Evolutionary conservation across 1,140 invertebrate genomes (phyloP).

Genomic region (Chrysoperla carnea): DNA sequence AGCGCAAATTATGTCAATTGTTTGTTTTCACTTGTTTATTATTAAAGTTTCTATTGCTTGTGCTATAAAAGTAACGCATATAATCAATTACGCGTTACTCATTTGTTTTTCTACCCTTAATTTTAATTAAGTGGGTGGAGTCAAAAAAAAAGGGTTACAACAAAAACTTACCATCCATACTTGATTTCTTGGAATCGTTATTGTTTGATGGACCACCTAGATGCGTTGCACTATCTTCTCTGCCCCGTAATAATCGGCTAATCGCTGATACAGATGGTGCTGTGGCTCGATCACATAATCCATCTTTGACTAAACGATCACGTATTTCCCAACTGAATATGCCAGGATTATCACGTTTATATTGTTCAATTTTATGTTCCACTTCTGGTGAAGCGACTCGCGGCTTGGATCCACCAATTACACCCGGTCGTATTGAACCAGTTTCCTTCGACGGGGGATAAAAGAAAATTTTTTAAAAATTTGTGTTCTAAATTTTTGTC

Average conservation of each 20-base stretch:
- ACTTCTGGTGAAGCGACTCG: constrained; percentile 62
- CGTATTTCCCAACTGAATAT: constrained; percentile 87
- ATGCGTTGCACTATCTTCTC: constrained; percentile 27
- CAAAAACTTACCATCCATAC: constrained; percentile 18
- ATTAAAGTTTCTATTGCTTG: too few relatives aligned
- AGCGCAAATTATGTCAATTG: too few relatives aligned
- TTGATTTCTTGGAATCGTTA: too few relatives aligned
- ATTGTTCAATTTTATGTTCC: constrained; percentile 68
- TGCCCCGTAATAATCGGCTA: constrained; percentile 58
- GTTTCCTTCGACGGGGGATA: constrained; percentile 42
- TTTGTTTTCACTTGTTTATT: too few relatives aligned
- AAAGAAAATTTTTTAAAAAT: constrained; percentile 1
- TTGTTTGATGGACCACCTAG: too few relatives aligned
- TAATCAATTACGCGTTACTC: too few relatives aligned
- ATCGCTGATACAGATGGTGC: constrained; percentile 73
- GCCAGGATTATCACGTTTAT: constrained; percentile 71
- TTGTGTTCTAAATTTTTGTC: background rate
- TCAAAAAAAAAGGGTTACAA: background rate
- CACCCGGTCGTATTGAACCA: constrained; percentile 63
- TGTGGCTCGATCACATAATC: constrained; percentile 60
- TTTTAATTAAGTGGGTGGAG: too few relatives aligned
- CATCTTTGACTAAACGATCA: constrained; percentile 65
- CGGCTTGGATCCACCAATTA: constrained; percentile 64
- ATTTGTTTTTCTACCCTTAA: too few relatives aligned
- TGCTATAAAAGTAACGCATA: too few relatives aligned